Conservation (phyloP, 2,113 vertebrate genomes). For the Rhea americana region DNA sequence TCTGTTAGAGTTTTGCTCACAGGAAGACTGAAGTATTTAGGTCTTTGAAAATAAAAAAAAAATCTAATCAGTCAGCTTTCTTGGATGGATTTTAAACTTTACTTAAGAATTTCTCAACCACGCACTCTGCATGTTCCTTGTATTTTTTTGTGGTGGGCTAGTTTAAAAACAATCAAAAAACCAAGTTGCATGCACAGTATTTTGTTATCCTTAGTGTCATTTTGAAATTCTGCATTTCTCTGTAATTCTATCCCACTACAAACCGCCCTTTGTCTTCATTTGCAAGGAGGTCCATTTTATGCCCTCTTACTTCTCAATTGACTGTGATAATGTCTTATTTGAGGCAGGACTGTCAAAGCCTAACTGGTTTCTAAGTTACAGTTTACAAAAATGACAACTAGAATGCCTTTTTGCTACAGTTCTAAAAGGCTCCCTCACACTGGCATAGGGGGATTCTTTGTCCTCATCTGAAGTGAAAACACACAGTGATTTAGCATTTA, state of each 20-base stretch:
- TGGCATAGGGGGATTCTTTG: background rate
- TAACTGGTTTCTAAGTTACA: background rate
- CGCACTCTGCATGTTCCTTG: background rate
- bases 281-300: background rate
- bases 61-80: background rate
- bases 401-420: no score
- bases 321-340: background rate
- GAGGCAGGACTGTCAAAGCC: background rate
- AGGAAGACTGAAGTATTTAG: background rate
- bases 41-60: background rate
- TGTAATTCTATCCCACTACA: background rate
- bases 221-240: background rate
- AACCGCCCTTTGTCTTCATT: accelerated
- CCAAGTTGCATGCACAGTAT: background rate
- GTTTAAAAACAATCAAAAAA: background rate
- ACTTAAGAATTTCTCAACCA: background rate
- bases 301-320: background rate
- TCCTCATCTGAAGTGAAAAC: background rate
- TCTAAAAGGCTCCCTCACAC: background rate
- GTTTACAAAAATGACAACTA: background rate
- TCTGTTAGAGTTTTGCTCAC: background rate
- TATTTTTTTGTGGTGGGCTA: background rate
- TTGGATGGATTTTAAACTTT: background rate
- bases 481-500: background rate
- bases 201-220: background rate